Evolutionary conservation across 1,140 invertebrate species (phyloP), one percentile per base, ranked within the genome.

Genomic region (Bradynema listronoti): DNA sequence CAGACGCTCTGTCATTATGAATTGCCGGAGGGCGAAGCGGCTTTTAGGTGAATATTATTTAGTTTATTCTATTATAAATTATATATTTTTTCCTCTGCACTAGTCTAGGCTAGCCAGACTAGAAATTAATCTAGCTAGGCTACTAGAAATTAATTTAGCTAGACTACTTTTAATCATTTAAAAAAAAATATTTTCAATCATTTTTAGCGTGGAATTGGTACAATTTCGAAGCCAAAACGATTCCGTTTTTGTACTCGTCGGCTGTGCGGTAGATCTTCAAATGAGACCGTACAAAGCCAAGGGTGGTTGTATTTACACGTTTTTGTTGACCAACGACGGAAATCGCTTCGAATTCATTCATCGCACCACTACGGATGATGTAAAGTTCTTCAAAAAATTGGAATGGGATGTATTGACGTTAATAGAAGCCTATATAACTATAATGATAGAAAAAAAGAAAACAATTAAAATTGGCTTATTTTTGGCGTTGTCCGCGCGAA

Each of bases 1-100:
- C 86, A 85, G 7, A 90, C 88, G 0, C 81, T 89, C 46, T 86
- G 88, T 71, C 84, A 86, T 57, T 82, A 92, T 53, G 83, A 87
- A 43, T 81, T 98, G 1, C 89, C 91, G 60, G 94, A 98, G 79
- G 97, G 98, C 82, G 89, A 98, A 79, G 91, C 93, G 11, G 92
- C 93, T 0, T 83, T 91, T 73, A 89, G 90, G 82, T 86, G 47
- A 11, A 3, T 45, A 19, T 9, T 49, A 11, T n/a, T 49, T 49
- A n/a, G n/a, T n/a, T n/a, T n/a, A n/a, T n/a, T n/a, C n/a, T n/a
- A n/a, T n/a, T n/a, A n/a, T n/a, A n/a, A n/a, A n/a, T n/a, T n/a
- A n/a, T n/a, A n/a, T n/a, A n/a, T n/a, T n/a, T n/a, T n/a, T n/a
- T n/a, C n/a, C n/a, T n/a, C n/a, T n/a, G n/a, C n/a, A n/a, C n/a